Conservation (phyloP, 2,888 invertebrate species). For the Lissocephala sabroskyi region DNA sequence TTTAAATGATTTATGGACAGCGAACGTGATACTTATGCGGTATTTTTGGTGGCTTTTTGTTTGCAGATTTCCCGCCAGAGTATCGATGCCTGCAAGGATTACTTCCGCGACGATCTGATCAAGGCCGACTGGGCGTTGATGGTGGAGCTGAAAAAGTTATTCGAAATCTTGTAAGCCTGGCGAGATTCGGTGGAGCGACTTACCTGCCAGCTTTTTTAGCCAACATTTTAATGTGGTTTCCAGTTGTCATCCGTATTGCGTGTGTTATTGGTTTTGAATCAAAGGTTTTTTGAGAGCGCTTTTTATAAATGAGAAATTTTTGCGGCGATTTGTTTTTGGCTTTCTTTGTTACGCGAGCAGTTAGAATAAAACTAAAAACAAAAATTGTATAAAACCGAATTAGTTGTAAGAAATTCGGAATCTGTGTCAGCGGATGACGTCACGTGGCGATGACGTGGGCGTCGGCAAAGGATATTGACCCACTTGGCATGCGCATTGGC, state of each 20-base stretch:
- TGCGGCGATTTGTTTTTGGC: constrained; percentile 29
- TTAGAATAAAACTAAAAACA: constrained; percentile 20
- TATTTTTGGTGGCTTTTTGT: constrained; percentile 8
- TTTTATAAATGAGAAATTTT: constrained; percentile 24
- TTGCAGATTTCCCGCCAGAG: constrained; percentile 95
- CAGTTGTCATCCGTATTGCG: constrained; percentile 7
- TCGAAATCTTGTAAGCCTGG: constrained; percentile 89
- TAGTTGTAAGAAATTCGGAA: constrained; percentile 6
- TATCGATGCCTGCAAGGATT: constrained; percentile 99
- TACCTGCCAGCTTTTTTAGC: no score
- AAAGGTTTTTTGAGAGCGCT: constrained; percentile 39
- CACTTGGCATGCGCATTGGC: constrained; percentile 64
- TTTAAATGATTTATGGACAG: constrained; percentile 22
- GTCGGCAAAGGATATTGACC: constrained; percentile 67
- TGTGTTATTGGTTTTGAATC: constrained; percentile 28
- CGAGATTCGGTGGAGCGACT: background rate
- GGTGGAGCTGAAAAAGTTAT: constrained; percentile 97
- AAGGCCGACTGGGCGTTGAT: constrained; percentile 99
- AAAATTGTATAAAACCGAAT: constrained; percentile 23
- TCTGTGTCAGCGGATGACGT: constrained; percentile 58
- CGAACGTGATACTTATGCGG: no score
- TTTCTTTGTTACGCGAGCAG: constrained; percentile 38
- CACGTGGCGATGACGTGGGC: constrained; percentile 27
- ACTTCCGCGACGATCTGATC: constrained; percentile 97
- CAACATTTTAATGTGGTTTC: constrained; percentile 22